Base-by-base conservation (phyloP, 2,113 vertebrate genomes). In the Catharus fuscescens region DNA sequence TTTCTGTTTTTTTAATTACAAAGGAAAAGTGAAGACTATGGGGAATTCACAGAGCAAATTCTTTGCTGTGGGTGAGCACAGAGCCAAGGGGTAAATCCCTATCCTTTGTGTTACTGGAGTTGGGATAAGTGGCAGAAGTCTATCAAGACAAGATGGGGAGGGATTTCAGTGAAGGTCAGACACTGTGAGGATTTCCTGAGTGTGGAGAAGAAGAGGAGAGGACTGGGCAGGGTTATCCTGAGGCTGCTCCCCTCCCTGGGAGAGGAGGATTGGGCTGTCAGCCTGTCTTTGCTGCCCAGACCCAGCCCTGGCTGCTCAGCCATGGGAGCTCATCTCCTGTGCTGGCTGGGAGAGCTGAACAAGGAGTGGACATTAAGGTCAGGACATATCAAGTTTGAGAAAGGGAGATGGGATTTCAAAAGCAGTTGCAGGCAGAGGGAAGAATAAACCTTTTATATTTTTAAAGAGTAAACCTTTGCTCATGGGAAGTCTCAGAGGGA, bases 101-200 rank as follows among this genome's bases (percentile, higher is more conserved):
- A 1, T 45, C 29, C 14, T 45, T 71, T 32, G 28, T 54, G 32
- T 14, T 48, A 1, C 0, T 59, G 12, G 12, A 53, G 31, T 1
- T 40, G 61, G 56, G 52, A 14, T 44, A 13, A 87, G 47, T 8
- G 26, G 8, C 66, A 62, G 52, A 74, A 74, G 21, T 23, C 56
- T 24, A 5, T 32, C 25, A 17, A 21, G 59, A 45, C 26, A 29
- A 7, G 54, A 16, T 1, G 4, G 44, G 38, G 14, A 48, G 42
- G 11, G 19, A 18, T 31, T 70, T 54, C n/a, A 77, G 53, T 0
- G 1, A 36, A 36, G 24, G 17, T 6, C 5, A 14, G 53, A 36
- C 48, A 9, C 34, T 2, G 2, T 7, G 13, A 26, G 34, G 24
- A 17, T 59, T 38, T 48, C 3, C 13, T 32, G 38, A 81, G 48